Base-by-base conservation (phyloP, 1,140 invertebrate species). In the Ceratosolen solmsi region DNA sequence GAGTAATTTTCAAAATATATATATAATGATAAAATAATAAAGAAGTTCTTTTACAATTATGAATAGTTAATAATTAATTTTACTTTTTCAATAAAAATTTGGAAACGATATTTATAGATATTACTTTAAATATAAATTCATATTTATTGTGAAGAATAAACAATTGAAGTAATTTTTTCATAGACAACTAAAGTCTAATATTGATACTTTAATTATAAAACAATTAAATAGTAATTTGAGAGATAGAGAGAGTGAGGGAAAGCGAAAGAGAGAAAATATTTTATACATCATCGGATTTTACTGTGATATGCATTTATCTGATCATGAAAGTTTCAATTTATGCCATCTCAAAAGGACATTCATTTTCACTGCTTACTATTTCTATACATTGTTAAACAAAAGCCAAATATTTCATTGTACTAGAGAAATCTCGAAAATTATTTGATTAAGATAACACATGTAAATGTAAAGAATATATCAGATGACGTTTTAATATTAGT, bases 91-190 rank as follows among this genome's bases (percentile, higher is more conserved):
- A 54, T 54, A 22, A 5, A 22, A 54, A n/a, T n/a, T n/a, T n/a
- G n/a, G 11, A 54, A 20, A 54, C 17, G 17, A 54, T 54, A 54
- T 54, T 46, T 54, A 22, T 8, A 22, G 11, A 54, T 17, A 54
- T 68, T 49, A 22, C 70, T 46, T 8, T 51, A 77, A 65, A 77
- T 72, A 25, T 30, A 4, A 36, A 77, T 60, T 82, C 65, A 5
- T 1, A 58, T 25, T 49, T 73, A 36, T 77, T 76, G 17, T 82
- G 77, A 27, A 20, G 9, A 20, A 20, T 63, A 0, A 71, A 72
- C 80, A 17, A 60, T 82, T 41, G 41, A 51, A 25, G 0, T 82
- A 5, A 41, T 82, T 49, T 15, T 77, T 71, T 22, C 72, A 71
- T 33, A 3, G 77, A 20, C 46, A 77, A 9, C 20, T 68, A 2